Evolutionary conservation across 2,113 vertebrate genomes (phyloP), one percentile per base, ranked within the genome.

Genomic region (Hoplias malabaricus): DNA sequence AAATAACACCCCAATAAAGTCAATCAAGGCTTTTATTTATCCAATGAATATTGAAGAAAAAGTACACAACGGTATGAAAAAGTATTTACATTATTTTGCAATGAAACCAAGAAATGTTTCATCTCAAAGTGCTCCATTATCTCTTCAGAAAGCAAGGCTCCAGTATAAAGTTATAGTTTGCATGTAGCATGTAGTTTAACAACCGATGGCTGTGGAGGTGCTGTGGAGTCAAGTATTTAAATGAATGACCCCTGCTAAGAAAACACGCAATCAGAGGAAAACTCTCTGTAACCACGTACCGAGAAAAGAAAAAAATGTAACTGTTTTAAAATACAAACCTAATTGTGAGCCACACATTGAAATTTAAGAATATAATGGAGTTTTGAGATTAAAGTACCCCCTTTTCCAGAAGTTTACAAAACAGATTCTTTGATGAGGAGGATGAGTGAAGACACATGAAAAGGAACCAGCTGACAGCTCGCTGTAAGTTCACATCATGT

Each of bases 401-500:
- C n/a, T 2, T 14, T 2, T 19, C 31, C 13, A 61, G 0, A 14
- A 1, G 14, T 7, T 7, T 33, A 33, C 7, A 57, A 29, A 70
- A 10, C 57, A 76, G 7, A 16, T 21, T 25, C 38, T 11, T 25
- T 23, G 34, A 68, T 2, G 54, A 31, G 70, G 34, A 46, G 21
- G 53, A n/a, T n/a, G n/a, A 46, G 36, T 10, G n/a, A 23, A 65
- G 29, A 14, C 10, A 2, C 38, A 8, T 7, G 0, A 21, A n/a
- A 43, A 25, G 27, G 34, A 48, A 43, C 23, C 16, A 36, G 5
- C 27, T 21, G 3, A 10, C 25, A 4, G 72, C 2, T 74, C 12
- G 42, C 50, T 13, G 9, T 9, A 16, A 38, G 27, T 36, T 93
- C 90, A 98, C 86, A 98, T 97, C 95, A 97, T 93, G 89, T 98